Base-by-base conservation (phyloP, 2,797 vertebrate species). In the Chloroceryle amazona region DNA sequence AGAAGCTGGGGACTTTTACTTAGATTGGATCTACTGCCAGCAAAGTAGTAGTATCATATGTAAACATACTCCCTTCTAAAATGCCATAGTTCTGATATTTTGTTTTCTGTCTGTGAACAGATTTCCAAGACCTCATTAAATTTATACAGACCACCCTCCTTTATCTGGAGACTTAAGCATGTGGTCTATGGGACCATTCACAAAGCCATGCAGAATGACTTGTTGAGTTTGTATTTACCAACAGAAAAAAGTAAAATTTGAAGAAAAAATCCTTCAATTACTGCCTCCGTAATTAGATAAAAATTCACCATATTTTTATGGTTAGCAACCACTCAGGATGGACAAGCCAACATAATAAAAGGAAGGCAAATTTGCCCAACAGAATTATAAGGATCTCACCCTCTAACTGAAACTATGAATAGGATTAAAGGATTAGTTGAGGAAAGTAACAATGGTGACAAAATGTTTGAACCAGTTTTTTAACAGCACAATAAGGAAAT, bases 401-500 rank as follows among this genome's bases (percentile, higher is more conserved):
- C 44, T 89, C 33, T 58, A 85, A 74, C 33, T 86, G 63, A 51
- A 89, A 52, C 21, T 28, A 51, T 58, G 54, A 86, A 86, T 55
- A 85, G 52, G 79, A 93, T 87, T 95, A 89, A 93, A 65, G 41
- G 44, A 89, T 89, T 88, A 87, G 39, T 74, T 81, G 58, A 89
- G 42, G 54, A 81, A 93, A 94, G 23, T 87, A 80, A 78, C 52
- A 83, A 66, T 5, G 3, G 33, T 10, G 33, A 26, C 19, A 89
- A 83, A 87, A 65, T 51, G n/a, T 31, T 44, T 78, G 61, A 92
- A 90, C 11, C 21, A 51, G 71, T 20, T 76, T 84, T 82, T 66
- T 79, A 86, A 61, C 8, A 75, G 10, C 35, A 66, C 31, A 23
- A 23, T 35, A 81, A 85, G 31, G 54, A 67, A 82, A 95, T 19